A percentile compares a stretch with the other conserved stretches of the same genome.
phyloP scores from a whole-genome alignment of 2,797 vertebrate genomes.

The Pseudopleuronectes americanus region DNA sequence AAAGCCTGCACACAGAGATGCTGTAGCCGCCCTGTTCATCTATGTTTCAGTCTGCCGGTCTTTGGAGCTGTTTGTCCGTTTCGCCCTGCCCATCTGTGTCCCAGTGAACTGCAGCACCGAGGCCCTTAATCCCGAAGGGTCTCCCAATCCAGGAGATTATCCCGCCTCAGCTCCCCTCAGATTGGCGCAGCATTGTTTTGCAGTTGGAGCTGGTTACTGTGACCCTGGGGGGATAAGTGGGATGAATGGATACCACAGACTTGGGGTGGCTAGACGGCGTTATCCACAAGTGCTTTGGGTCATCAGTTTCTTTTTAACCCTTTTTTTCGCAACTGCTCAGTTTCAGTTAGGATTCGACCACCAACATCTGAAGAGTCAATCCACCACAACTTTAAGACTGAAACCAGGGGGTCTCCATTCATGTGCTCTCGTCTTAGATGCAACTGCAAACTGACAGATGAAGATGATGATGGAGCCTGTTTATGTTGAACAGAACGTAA shows the following conservation, averaged over 20 bases:
- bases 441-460: slow-evolving; percentile 19
- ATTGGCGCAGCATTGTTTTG: slow-evolving; percentile 58
- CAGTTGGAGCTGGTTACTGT: slow-evolving; percentile 59
- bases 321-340: slow-evolving; percentile 26
- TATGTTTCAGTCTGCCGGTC: neutral
- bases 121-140: slow-evolving; percentile 77
- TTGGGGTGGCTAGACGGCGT: slow-evolving; percentile 53
- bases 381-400: neutral
- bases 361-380: slow-evolving; percentile 11
- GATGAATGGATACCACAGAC: slow-evolving; percentile 47
- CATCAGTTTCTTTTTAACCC: slow-evolving; percentile 29
- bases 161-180: slow-evolving; percentile 63
- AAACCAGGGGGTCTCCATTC: neutral
- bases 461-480: slow-evolving; percentile 25
- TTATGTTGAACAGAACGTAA: slow-evolving; percentile 67
- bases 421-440: neutral
- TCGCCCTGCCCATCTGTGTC: slow-evolving; percentile 66
- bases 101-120: slow-evolving; percentile 64
- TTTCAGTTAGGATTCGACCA: neutral
- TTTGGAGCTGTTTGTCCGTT: slow-evolving; percentile 33
- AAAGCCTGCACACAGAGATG: neutral
- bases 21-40: neutral
- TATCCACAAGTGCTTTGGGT: slow-evolving; percentile 51
- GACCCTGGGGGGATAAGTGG: slow-evolving; percentile 49
- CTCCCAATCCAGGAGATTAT: slow-evolving; percentile 80